Evolutionary conservation across 2,888 invertebrate species (phyloP), one percentile per base, ranked within the genome.

Genomic region (Chrysopilus asiliformis): DNA sequence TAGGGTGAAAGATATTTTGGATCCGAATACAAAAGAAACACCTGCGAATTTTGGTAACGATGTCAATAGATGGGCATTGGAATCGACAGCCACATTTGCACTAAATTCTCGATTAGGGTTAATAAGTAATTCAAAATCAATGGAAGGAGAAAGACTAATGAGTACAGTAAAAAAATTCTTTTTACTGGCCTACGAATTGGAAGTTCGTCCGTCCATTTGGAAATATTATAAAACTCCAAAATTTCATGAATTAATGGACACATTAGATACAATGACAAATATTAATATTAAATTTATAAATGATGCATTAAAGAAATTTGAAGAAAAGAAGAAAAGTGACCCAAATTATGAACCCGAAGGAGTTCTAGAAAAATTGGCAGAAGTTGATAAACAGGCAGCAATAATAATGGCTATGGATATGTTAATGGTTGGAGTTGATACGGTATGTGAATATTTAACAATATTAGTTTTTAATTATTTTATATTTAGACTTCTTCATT

Each of bases 381-480:
- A 56, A 28, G 57, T 65, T 9, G 66, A 71, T 49, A 58, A 64
- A 31, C 57, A 63, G 37, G 51, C 68, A 4, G 74, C 72, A 0
- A 44, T 64, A 7, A 59, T 68, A 4, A 72, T 71, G 68, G 68
- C 69, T 2, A 53, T 68, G 42, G 74, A 75, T 47, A 66, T 72
- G 64, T 41, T 75, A n/a, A 57, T 68, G 17, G 73, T 70, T 9
- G 74, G 74, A 18, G 64, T 74, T 13, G 74, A 76, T 52, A 71
- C 71, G 40, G 73, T 78, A 55, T 64, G 56, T n/a, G 16, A 10
- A 34, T 15, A 35, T 12, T n/a, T n/a, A n/a, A n/a, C n/a, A n/a
- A n/a, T n/a, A n/a, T n/a, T n/a, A n/a, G n/a, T n/a, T n/a, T n/a
- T 22, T 10, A 22, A 22, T 22, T 22, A 22, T 22, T 8, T 22